Base-by-base conservation (phyloP, 2,797 vertebrate genomes). In the Propithecus perrieri region DNA sequence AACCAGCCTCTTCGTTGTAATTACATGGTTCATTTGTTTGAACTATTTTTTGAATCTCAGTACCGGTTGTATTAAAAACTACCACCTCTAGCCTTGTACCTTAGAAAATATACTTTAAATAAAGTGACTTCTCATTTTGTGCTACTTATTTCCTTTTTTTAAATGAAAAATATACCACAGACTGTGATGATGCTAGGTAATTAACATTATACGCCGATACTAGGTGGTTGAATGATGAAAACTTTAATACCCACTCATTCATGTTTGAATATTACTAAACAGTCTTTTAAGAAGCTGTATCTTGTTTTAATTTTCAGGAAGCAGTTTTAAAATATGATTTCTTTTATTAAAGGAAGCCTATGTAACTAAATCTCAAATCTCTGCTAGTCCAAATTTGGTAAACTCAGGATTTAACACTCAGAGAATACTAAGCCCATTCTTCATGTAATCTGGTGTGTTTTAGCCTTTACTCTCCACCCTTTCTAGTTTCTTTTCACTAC, bases 111-210 rank as follows among this genome's bases (percentile, higher is more conserved):
- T 72, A 33, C 35, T 92, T 89, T 90, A 50, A 93, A 87, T 83
- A 76, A 92, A 75, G 24, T 95, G 81, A 48, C 89, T 83, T 94
- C 61, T 92, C 48, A 74, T 96, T 95, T 95, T 75, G 9, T 96
- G 22, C 86, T 95, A 71, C 28, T 53, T 76, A 48, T 81, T 61
- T 93, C 15, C 76, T 94, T 72, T 33, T 28, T 89, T 90, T 87
- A 90, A 96, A 38, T 78, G 22, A 75, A 84, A 94, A 96, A 72
- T 91, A n/a, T 76, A 28, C 35, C 11, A 78, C 50, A 74, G 53
- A 79, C 28, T 94, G 14, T 63, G 53, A 83, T 83, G 8, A 87
- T 4, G 63, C 18, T 81, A 76, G 35, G 67, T 78, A 69, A 53
- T 89, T 89, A 71, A 72, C 59, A 72, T 38, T 80, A 92, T 81